Base-by-base conservation (phyloP, 2,797 vertebrate species). In the Xenopus petersii region DNA sequence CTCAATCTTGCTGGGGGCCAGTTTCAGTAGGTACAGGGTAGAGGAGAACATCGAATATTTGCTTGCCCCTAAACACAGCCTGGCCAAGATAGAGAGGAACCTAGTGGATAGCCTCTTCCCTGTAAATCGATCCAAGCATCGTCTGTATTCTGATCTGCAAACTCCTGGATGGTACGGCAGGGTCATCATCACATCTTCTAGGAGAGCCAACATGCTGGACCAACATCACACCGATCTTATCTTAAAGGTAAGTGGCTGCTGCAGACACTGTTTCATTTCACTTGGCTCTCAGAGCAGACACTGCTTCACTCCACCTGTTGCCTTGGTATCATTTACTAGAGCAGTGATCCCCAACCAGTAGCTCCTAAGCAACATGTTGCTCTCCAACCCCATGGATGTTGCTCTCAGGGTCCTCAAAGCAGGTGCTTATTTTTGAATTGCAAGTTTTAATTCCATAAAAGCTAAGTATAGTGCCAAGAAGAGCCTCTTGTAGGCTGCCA, bases 21-120 rank as follows among this genome's bases (percentile, higher is more conserved):
- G 96, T 89, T 98, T 98, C 91, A 98, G 97, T 86, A 92, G 95
- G 81, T 98, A 98, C 91, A 94, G 93, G 85, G 92, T 98, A 80
- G 95, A 98, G 85, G 95, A 95, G 81, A 93, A 94, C 88, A 95
- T 98, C 85, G 95, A 96, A 86, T 91, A 92, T 87, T 93, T 98
- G 90, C 93, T 98, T 70, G 96, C 95, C 71, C 97, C 96, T 82
- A 95, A 96, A 67, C 96, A 98, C 92, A 98, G 96, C 87, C 87
- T 98, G 85, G 96, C 97, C 71, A 96, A 96, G 91, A 98, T 98
- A 63, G 97, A 98, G 89, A 94, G 97, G 73, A 96, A 95, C 90
- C 94, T 98, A 80, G 96, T 98, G 86, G 94, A 97, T 85, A 98
- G 95, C 86, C 92, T 98, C 74, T 98, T 99, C 85, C 96, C 96